Conservation (phyloP, 2,113 vertebrate species). For the Poeciliopsis turrubarensis region DNA sequence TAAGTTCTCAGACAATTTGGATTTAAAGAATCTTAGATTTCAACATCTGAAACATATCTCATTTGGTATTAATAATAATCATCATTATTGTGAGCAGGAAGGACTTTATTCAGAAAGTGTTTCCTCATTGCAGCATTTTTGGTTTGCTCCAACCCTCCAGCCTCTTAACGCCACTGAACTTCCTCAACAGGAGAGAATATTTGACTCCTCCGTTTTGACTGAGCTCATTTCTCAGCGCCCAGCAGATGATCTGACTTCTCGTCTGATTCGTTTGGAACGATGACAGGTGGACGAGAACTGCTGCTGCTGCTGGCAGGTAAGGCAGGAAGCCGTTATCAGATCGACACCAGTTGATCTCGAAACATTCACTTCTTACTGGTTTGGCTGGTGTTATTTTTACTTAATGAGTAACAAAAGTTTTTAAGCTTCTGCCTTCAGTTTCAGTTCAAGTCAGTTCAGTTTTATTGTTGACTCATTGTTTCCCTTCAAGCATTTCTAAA, state of each 20-base stretch:
- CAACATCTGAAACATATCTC: too few species aligned
- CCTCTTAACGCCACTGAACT: not conserved
- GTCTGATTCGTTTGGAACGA: not conserved
- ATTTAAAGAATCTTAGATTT: too few species aligned
- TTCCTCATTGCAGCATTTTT: not conserved
- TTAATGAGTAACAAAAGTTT: not conserved
- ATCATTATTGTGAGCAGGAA: too few species aligned
- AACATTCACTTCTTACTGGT: not conserved
- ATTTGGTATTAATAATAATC: too few species aligned
- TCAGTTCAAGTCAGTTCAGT: not conserved
- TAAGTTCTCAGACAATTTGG: too few species aligned
- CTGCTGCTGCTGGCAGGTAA: constrained; percentile 52
- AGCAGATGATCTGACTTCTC: not conserved
- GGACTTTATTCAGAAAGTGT: not conserved
- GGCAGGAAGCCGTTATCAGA: not conserved
- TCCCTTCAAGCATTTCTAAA: not conserved
- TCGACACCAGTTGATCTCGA: not conserved
- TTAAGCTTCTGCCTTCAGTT: not conserved
- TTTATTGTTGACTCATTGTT: not conserved
- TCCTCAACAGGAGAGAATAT: not conserved
- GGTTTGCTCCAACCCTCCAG: not conserved
- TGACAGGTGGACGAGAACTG: constrained; percentile 12
- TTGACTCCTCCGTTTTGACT: not conserved
- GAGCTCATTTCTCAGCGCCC: not conserved
- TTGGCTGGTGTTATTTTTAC: not conserved